phyloP scores from a whole-genome alignment of 2,797 vertebrate species.

The Glyptemys insculpta region DNA sequence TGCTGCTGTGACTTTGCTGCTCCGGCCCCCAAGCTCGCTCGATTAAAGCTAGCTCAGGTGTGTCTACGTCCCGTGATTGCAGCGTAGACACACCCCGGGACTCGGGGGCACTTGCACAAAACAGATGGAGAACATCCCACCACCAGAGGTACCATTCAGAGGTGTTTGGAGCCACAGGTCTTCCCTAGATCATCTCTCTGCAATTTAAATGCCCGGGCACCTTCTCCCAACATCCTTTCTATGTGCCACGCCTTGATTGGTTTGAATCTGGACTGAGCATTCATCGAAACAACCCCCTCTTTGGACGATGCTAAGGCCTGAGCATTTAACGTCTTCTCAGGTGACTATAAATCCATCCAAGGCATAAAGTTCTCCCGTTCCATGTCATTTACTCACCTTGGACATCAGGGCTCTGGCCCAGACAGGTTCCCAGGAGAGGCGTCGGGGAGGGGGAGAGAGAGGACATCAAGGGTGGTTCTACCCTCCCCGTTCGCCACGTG shows the following conservation, averaged over 20 bases:
- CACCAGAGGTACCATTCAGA: not conserved
- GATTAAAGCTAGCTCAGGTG: not conserved
- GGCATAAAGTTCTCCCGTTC: fast-evolving
- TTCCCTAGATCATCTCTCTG: not conserved
- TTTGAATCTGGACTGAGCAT: not conserved
- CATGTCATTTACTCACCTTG: fast-evolving
- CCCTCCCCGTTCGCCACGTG: not conserved
- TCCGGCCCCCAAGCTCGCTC: not conserved
- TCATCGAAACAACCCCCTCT: not conserved
- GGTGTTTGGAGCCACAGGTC: not conserved
- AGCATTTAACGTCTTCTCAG: fast-evolving
- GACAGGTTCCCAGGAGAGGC: not conserved
- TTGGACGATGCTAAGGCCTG: fast-evolving
- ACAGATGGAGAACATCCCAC: not conserved
- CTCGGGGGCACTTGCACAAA: not conserved
- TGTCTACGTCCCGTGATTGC: not conserved
- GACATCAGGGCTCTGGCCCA: fast-evolving
- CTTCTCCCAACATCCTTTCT: not conserved
- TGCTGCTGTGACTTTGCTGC: not conserved
- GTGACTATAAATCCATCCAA: fast-evolving
- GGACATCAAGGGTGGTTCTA: not conserved
- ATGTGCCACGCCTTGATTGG: not conserved
- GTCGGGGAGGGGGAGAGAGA: not conserved
- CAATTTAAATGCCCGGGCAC: not conserved
- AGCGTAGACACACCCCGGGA: not conserved